These are phyloP conservation scores for Adelosebastes latens DNA, from an alignment of 2,797 vertebrate species.

Conservation along the genomic window DNA sequence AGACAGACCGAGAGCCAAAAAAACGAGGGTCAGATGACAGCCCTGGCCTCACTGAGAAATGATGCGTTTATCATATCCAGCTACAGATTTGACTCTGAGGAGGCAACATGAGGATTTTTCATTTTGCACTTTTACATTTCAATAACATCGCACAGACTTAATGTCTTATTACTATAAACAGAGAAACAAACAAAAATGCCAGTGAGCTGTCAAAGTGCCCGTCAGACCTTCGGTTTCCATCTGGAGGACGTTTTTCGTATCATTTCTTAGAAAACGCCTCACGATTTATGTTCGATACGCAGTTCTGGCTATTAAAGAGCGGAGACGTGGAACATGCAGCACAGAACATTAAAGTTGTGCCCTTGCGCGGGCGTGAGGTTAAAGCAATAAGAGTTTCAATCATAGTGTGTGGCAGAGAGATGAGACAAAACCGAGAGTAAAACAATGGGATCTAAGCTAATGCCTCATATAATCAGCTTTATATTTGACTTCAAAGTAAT, in stretches of 20 bases:
- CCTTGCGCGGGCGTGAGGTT: not conserved
- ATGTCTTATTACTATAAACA: not conserved
- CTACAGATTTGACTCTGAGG: not conserved
- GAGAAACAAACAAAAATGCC: not conserved
- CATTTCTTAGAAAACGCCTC: not conserved
- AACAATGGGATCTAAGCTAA: not conserved
- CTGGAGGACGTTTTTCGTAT: not conserved
- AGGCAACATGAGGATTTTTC: not conserved
- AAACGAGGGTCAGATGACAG: not conserved
- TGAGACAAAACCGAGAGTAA: not conserved
- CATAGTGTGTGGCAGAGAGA: not conserved
- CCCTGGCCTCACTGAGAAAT: not conserved
- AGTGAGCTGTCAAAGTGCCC: not conserved
- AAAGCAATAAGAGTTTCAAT: constrained; percentile 6
- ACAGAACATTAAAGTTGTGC: constrained; percentile 9
- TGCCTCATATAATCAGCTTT: not conserved
- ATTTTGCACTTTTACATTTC: not conserved
- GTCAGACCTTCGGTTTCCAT: not conserved
- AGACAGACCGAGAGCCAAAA: not conserved
- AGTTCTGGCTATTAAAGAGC: constrained; percentile 1
- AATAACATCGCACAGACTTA: not conserved
- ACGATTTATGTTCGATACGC: not conserved
- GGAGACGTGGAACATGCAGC: not conserved
- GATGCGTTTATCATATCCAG: not conserved
- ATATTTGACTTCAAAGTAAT: not conserved